Evolutionary conservation across 53 echinoderm and acorn worm genomes (phyloP).

Genomic region (Echinarachnius parma): DNA sequence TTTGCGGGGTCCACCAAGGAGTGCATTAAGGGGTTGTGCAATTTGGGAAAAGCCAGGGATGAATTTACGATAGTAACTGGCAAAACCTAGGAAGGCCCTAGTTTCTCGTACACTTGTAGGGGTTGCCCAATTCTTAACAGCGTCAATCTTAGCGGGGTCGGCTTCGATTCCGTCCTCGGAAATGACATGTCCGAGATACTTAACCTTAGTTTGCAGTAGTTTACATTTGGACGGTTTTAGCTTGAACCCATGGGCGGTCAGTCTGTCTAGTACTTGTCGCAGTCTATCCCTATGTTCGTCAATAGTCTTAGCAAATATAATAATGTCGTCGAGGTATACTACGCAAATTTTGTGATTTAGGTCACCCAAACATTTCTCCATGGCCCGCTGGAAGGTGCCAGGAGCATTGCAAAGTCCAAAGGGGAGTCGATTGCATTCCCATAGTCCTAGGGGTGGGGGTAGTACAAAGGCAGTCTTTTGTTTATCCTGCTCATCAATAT

Average conservation of each 20-base stretch:
- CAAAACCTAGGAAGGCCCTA: conserved; percentile 52
- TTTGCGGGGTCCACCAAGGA: conserved; percentile 33
- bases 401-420: conserved; percentile 52
- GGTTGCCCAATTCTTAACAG: conserved; percentile 44
- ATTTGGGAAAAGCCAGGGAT: conserved; percentile 47
- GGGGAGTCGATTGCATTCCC: conserved; percentile 50
- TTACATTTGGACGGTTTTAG: conserved; percentile 54
- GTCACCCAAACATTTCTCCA: conserved; percentile 49
- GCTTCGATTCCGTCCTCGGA: conserved; percentile 47
- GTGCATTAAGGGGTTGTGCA: conserved; percentile 46
- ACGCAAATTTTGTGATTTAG: conserved; percentile 35
- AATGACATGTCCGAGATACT: conserved; percentile 55
- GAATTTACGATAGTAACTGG: conserved; percentile 57
- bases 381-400: conserved; percentile 42
- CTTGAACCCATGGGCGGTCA: conserved; percentile 50
- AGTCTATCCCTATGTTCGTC: conserved; percentile 39
- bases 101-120: conserved; percentile 40
- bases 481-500: conserved; percentile 37
- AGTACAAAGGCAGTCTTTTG: conserved; percentile 53
- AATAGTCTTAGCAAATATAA: conserved; percentile 31
- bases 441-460: conserved; percentile 37
- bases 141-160: conserved; percentile 54
- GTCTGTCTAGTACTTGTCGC: conserved; percentile 36
- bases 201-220: conserved; percentile 34
- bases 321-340: conserved; percentile 59